Base-by-base conservation (phyloP, 2,888 invertebrate species). In the Eupsilia transversa region DNA sequence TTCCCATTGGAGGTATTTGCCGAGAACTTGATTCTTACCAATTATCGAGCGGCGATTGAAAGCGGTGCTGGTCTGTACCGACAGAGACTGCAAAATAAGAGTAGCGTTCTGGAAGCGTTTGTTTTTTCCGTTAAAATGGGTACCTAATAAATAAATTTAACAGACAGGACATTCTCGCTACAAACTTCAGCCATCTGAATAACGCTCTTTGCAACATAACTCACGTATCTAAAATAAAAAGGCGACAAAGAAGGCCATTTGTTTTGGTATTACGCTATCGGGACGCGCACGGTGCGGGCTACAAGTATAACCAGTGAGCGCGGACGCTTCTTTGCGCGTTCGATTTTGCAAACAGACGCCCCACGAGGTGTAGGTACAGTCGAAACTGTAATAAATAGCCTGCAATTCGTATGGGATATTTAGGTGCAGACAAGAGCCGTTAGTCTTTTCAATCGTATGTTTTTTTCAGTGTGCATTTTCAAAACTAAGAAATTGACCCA, bases 221-320 rank as follows among this genome's bases (percentile, higher is more conserved):
- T 94, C 93, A 93, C 91, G 92, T 92, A 91, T 91, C 90, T 91
- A 87, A 92, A 93, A 92, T 92, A 94, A 93, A 93, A 93, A 93
- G 88, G 88, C 89, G 93, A 92, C 93, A 93, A 91, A 93, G 91
- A 89, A 91, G 91, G 92, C 92, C 91, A 95, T 95, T 95, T 94
- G 94, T 95, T 95, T 94, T 89, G 93, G 95, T 94, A 94, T 95
- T 94, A 95, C 90, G 91, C 90, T 94, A 94, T 95, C 94, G 92
- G 92, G 88, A 88, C 86, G 91, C 89, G 89, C 91, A 92, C 86
- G 87, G 74, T 59, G 89, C 79, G 85, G 86, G 86, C 64, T 80
- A 69, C 82, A 78, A 80, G 83, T 81, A 54, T 38, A 83, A 78
- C 78, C 79, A 82, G 81, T 83, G 88, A 88, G 86, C 83, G 85